Base-by-base conservation (phyloP, 2,797 vertebrate genomes). In the Enteromius argenteus region DNA sequence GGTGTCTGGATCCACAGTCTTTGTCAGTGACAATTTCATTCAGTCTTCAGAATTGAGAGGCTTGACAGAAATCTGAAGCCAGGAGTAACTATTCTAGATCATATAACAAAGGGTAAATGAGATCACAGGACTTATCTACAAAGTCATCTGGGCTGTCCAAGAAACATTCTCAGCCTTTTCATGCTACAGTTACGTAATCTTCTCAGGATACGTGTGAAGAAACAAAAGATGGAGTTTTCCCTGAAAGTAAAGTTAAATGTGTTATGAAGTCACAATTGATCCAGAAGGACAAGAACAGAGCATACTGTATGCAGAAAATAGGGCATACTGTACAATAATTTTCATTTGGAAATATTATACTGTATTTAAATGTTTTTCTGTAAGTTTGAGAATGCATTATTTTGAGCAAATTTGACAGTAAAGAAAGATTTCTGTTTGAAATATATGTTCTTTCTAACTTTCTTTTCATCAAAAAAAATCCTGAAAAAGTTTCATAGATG, bases 211-310 rank as follows among this genome's bases (percentile, higher is more conserved):
- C 3, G 13, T 76, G 46, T 53, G 21, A 66, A 49, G 3, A 76
- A 66, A 79, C 80, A 85, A 74, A 80, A 85, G 17, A 58, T 27
- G 4, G 42, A 23, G 75, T 42, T 42, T 75, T 67, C 44, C 15
- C 68, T 66, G 35, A 23, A 60, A 37, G 8, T 23, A 35, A 46
- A 37, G 27, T 49, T 66, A 64, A 80, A 79, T 64, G 13, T 81
- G 58, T 37, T 72, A 27, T 72, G 66, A 49, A 75, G 60, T 84
- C 68, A 81, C 77, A 75, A 39, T 51, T 76, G 82, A 71, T 84
- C 53, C 5, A 32, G 58, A 35, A 67, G 44, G 23, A 73, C 71
- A 51, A 10, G 42, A 74, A 74, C 71, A 75, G n/a, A 46, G 42
- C 5, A 4, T 37, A 21, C 32, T 37, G 17, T 66, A 35, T 35